Evolutionary conservation across 2,113 vertebrate genomes (phyloP), one percentile per base, ranked within the genome.

Genomic region (Muntiacus muntjak): DNA sequence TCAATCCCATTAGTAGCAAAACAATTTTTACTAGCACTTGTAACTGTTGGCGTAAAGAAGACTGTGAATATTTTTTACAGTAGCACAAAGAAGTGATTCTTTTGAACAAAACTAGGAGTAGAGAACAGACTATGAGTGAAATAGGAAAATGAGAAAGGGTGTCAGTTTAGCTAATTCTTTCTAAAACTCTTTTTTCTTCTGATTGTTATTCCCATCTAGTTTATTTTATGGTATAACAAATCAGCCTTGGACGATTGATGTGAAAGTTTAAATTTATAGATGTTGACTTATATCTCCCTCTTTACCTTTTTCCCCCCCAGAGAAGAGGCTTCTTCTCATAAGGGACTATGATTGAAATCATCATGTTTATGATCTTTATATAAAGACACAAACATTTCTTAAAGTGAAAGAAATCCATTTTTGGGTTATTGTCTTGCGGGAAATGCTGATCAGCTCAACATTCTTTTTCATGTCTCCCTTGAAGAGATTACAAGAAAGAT

Each of bases 1-100:
- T 91, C 71, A 92, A 94, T 96, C 8, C 17, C 19, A 17, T 89
- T 92, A 87, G 76, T 95, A 93, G 47, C 50, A 84, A 84, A 76
- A 58, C 76, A 79, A 84, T 71, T 90, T 97, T 91, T 91, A 88
- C 43, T 54, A 92, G 28, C 10, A 14, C 9, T 7, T 43, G 14
- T 57, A 40, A 90, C 12, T 78, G 7, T 81, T 83, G 47, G 36
- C 6, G 30, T 87, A 95, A 33, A 74, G 50, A 47, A 81, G 52
- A 50, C 16, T 25, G 45, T 25, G n/a, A 52, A 36, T 23, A 83
- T 94, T 28, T 64, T 89, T 40, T 71, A 82, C 54, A 92, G 36
- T 71, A 40, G 40, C 21, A 79, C 26, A 81, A 85, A 94, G 12
- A 25, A 64, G n/a, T 36, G 43, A 89, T 64, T 12, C 11, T 86